Evolutionary conservation across 2,888 invertebrate genomes (phyloP).

Genomic region (Zygogramma bicolorata): DNA sequence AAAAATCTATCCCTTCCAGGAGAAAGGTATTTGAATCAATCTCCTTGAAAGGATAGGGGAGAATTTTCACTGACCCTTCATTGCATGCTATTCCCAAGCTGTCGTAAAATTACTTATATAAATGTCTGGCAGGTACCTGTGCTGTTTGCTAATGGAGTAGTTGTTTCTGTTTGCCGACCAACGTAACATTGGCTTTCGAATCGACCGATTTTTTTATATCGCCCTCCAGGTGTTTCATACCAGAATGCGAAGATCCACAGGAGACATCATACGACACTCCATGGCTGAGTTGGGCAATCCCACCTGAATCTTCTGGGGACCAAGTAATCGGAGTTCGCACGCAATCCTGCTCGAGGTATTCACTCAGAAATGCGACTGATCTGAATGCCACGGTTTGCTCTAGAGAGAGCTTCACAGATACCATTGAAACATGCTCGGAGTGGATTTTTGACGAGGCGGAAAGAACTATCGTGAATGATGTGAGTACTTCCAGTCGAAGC

Average conservation of each 20-base stretch:
- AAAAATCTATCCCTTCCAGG: too few species aligned
- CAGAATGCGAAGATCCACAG: conserved; percentile 68
- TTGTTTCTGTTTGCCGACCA: too few species aligned
- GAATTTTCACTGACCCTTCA: too few species aligned
- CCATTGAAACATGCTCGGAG: conserved; percentile 64
- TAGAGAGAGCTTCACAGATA: conserved; percentile 61
- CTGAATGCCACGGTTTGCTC: conserved; percentile 57
- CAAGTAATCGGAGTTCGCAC: conserved; percentile 57
- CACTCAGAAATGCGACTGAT: not conserved
- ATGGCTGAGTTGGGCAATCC: conserved; percentile 69
- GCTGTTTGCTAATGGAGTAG: too few species aligned
- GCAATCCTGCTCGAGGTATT: conserved; percentile 60
- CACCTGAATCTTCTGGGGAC: conserved; percentile 53
- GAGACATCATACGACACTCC: conserved; percentile 60
- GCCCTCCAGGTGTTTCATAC: conserved; percentile 68
- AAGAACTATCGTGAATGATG: conserved; percentile 72
- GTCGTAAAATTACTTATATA: too few species aligned
- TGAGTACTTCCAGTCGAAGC: too few species aligned
- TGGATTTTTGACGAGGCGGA: conserved; percentile 70
- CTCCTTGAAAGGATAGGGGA: too few species aligned
- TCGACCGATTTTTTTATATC: not conserved
- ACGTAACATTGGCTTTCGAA: too few species aligned
- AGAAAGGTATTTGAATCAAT: too few species aligned
- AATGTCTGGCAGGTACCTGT: too few species aligned
- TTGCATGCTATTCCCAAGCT: too few species aligned